phyloP scores from a whole-genome alignment of 2,113 vertebrate genomes.

The Bettongia penicillata region DNA sequence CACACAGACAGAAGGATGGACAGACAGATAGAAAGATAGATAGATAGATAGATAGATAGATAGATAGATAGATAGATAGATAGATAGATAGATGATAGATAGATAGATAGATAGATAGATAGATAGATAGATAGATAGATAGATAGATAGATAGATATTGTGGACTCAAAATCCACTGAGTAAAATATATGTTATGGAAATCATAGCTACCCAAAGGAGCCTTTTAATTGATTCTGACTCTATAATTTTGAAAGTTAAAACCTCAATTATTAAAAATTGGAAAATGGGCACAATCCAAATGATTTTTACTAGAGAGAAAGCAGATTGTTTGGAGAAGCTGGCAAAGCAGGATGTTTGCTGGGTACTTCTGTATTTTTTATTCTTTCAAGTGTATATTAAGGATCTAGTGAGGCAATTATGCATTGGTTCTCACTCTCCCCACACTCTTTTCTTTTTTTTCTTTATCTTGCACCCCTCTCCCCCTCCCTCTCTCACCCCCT shows the following conservation, averaged over 20 bases:
- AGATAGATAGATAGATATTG: background rate
- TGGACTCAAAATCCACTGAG: background rate
- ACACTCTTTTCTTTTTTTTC: background rate
- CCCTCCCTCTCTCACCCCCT: background rate
- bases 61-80: too few species aligned
- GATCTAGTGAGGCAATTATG: conserved; percentile 29
- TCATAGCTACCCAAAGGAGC: too few species aligned
- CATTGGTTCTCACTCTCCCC: conserved; percentile 42
- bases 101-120: too few species aligned
- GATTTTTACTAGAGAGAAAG: background rate
- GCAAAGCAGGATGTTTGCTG: background rate
- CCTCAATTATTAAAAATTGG: conserved; percentile 23
- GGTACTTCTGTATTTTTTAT: conserved; percentile 31
- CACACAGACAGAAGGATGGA: too few species aligned
- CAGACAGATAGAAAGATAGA: too few species aligned
- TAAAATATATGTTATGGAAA: background rate
- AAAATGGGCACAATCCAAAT: background rate
- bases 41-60: too few species aligned
- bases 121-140: too few species aligned
- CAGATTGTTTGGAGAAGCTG: background rate
- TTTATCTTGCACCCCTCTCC: background rate
- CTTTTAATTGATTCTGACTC: background rate
- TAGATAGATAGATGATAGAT: too few species aligned
- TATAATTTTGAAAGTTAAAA: background rate
- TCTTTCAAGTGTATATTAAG: conserved; percentile 13